Evolutionary conservation across 1,140 invertebrate genomes (phyloP), one percentile per base, ranked within the genome.

Genomic region (Ceratosolen fusciceps): DNA sequence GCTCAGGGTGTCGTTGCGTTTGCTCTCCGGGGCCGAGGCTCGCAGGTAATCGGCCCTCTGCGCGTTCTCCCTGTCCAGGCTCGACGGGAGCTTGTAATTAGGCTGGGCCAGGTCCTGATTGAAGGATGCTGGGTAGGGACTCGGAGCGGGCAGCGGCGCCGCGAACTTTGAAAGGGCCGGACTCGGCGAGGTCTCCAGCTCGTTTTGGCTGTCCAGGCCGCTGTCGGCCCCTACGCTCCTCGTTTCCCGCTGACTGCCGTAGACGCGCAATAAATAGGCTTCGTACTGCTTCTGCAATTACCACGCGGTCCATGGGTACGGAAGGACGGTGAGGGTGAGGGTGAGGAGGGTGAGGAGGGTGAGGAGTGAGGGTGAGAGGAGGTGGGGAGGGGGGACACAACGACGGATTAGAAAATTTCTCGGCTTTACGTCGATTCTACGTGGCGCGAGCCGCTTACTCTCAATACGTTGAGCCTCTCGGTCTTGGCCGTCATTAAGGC

Each of bases 401-500:
- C n/a, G n/a, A n/a, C n/a, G n/a, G n/a, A n/a, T n/a, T n/a, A n/a
- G n/a, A n/a, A n/a, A n/a, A n/a, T n/a, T n/a, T n/a, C n/a, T n/a
- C n/a, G n/a, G n/a, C n/a, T n/a, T n/a, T n/a, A n/a, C n/a, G n/a
- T n/a, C n/a, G n/a, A n/a, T n/a, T n/a, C n/a, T n/a, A n/a, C n/a
- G n/a, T n/a, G n/a, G n/a, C n/a, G n/a, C n/a, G n/a, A n/a, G n/a
- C 10, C 19, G 86, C 87, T 88, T 75, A 92, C 92, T 87, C 90
- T 91, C 78, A 93, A 86, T 83, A 88, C 82, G 85, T 91, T 91
- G n/a, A 93, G 90, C 81, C 91, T 87, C 80, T 93, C 91, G 16
- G 92, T 93, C 87, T 93, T 93, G 2, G 92, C 91, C 49, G 91
- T 90, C 84, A 93, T 90, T 67, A 90, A 86, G 10, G 90, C 87